Conservation (phyloP, 2,797 vertebrate genomes). For the Crocidura indochinensis region DNA sequence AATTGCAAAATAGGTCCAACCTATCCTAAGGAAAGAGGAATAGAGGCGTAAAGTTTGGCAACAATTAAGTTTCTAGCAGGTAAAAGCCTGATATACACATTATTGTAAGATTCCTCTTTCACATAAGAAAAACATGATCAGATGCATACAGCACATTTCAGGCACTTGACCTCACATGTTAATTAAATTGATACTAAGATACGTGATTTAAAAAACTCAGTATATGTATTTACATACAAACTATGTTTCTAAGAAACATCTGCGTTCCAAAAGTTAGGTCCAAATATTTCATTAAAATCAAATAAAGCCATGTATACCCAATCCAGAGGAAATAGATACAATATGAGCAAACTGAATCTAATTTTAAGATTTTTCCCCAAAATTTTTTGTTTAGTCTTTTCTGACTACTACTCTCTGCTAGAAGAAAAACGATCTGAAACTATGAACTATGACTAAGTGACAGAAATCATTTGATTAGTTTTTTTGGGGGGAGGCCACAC, state of each 20-base stretch:
- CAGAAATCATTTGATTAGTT: constrained; percentile 28
- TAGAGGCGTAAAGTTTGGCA: constrained; percentile 55
- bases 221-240: constrained; percentile 41
- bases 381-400: constrained; percentile 52
- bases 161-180: constrained; percentile 81
- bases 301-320: constrained; percentile 61
- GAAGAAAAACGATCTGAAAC: constrained; percentile 58
- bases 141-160: constrained; percentile 70
- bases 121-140: constrained; percentile 28
- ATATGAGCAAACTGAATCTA: constrained; percentile 71
- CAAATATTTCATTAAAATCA: constrained; percentile 78
- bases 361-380: constrained; percentile 68
- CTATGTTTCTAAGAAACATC: constrained; percentile 78
- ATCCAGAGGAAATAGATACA: constrained; percentile 62
- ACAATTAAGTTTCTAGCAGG: constrained; percentile 18
- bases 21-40: constrained; percentile 45
- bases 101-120: background rate
- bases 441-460: constrained; percentile 55
- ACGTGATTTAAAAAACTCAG: constrained; percentile 72
- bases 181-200: constrained; percentile 70
- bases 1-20: constrained; percentile 24
- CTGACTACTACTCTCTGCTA: constrained; percentile 53
- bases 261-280: constrained; percentile 72
- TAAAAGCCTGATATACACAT: constrained; percentile 13
- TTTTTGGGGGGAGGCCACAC: too few species aligned